These are phyloP conservation scores for Conops quadrifasciatus DNA, from an alignment of 2,888 invertebrate genomes.

Conservation along the genomic window DNA sequence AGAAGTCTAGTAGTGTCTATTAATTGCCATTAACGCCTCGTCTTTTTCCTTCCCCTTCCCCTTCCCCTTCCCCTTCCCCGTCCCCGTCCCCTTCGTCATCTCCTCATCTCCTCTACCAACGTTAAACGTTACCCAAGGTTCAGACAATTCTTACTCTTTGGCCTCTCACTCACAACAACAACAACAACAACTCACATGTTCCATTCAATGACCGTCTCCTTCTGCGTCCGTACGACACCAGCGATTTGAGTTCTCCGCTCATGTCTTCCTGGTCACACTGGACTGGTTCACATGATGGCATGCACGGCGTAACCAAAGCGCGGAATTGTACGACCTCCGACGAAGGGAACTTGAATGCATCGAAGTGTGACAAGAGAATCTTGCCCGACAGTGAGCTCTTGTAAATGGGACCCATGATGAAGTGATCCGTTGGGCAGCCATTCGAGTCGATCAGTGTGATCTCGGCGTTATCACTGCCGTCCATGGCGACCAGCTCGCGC, in stretches of 20 bases:
- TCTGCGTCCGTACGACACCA: conserved; percentile 81
- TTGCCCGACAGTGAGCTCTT: conserved; percentile 83
- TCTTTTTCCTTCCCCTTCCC: background rate
- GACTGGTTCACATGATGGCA: conserved; percentile 92
- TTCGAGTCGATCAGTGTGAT: conserved; percentile 90
- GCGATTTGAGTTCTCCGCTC: conserved; percentile 82
- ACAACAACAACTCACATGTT: conserved; percentile 54
- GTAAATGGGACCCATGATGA: conserved; percentile 92
- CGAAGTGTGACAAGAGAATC: conserved; percentile 88
- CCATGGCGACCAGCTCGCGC: conserved; percentile 92
- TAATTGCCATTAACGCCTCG: too few relatives aligned
- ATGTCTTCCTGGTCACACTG: conserved; percentile 87
- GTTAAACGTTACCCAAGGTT: background rate
- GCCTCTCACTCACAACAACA: conserved; percentile 23
- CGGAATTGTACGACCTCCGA: conserved; percentile 95
- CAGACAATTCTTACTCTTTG: background rate
- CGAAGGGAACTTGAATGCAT: conserved; percentile 96
- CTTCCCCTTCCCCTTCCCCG: conserved; percentile 1
- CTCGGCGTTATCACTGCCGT: conserved; percentile 91
- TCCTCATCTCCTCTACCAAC: too few relatives aligned
- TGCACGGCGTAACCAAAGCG: conserved; percentile 92
- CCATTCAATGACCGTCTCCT: conserved; percentile 75
- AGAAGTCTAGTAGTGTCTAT: too few relatives aligned
- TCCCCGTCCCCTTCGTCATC: background rate
- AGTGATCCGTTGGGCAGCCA: conserved; percentile 92